These are phyloP conservation scores for Tryphoninae sp. DNA, from an alignment of 2,888 invertebrate genomes.

Conservation along the genomic window DNA sequence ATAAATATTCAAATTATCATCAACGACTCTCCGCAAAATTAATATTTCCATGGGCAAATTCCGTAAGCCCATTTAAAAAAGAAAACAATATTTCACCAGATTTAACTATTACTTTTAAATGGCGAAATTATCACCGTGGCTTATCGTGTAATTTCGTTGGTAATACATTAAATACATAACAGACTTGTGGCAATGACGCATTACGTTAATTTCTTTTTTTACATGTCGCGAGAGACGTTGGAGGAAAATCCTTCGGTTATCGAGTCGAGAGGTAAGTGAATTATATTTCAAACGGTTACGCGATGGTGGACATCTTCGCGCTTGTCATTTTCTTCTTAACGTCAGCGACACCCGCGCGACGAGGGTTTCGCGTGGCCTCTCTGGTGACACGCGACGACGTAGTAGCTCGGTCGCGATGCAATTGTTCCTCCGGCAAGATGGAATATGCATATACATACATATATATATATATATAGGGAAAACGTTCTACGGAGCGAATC, in stretches of 20 bases:
- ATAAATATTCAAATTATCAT: no score
- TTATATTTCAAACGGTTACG: slow-evolving; percentile 37
- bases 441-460: slow-evolving; percentile 29
- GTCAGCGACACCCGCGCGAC: slow-evolving; percentile 19
- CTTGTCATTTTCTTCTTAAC: slow-evolving; percentile 64
- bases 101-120: no score
- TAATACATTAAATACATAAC: neutral
- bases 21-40: no score
- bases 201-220: slow-evolving; percentile 7
- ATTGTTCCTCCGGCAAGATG: slow-evolving; percentile 48
- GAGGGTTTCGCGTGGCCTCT: slow-evolving; percentile 49
- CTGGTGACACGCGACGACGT: slow-evolving; percentile 49
- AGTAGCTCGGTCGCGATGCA: slow-evolving; percentile 55
- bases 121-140: no score
- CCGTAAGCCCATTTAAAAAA: no score
- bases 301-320: slow-evolving; percentile 15
- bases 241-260: slow-evolving; percentile 23
- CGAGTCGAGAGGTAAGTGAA: slow-evolving; percentile 37
- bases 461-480: slow-evolving; percentile 49
- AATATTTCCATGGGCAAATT: no score
- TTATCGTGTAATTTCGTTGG: no score
- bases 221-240: slow-evolving; percentile 34
- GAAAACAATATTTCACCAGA: no score
- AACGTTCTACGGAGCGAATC: slow-evolving; percentile 31
- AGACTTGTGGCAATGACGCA: neutral